Evolutionary conservation across 2,113 vertebrate species (phyloP).

Genomic region (Corythoichthys haematopterus): DNA sequence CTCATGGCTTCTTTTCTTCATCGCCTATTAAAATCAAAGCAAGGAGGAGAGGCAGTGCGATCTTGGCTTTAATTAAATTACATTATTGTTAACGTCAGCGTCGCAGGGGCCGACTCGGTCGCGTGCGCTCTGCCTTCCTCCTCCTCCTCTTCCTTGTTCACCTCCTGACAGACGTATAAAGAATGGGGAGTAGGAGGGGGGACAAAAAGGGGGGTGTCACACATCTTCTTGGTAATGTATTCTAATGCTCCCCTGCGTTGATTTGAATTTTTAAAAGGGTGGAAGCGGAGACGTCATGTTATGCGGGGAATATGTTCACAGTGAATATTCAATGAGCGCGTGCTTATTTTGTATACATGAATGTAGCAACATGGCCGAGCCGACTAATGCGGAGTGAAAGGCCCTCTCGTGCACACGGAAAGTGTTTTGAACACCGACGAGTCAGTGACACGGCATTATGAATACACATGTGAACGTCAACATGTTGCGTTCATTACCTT

Average conservation of each 20-base stretch:
- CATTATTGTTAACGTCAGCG: slow-evolving; percentile 79
- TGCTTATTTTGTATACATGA: slow-evolving; percentile 45
- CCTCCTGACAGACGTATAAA: slow-evolving; percentile 58
- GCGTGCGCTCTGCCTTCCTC: slow-evolving; percentile 51
- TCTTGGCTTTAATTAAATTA: slow-evolving; percentile 74
- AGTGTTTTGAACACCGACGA: neutral
- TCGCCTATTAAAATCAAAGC: slow-evolving; percentile 71
- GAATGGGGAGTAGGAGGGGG: slow-evolving; percentile 9
- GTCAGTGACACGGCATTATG: slow-evolving; percentile 7
- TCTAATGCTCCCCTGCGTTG: slow-evolving; percentile 54
- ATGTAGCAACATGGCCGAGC: slow-evolving; percentile 18
- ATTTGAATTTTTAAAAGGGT: slow-evolving; percentile 68
- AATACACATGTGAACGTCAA: slow-evolving; percentile 47
- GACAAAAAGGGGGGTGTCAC: slow-evolving; percentile 27
- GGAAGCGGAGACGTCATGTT: slow-evolving; percentile 42
- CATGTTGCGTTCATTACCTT: slow-evolving; percentile 9
- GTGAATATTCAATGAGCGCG: slow-evolving; percentile 64
- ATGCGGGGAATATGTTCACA: slow-evolving; percentile 68
- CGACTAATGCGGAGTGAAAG: slow-evolving; percentile 56
- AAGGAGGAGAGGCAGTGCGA: slow-evolving; percentile 40
- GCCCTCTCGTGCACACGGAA: slow-evolving; percentile 2
- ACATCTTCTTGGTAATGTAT: slow-evolving; percentile 62
- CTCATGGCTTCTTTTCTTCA: slow-evolving; percentile 53
- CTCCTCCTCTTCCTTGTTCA: slow-evolving; percentile 31
- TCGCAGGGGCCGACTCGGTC: slow-evolving; percentile 40